These are phyloP conservation scores for Stenoptilia bipunctidactyla DNA, from an alignment of 2,888 invertebrate species.

Conservation along the genomic window DNA sequence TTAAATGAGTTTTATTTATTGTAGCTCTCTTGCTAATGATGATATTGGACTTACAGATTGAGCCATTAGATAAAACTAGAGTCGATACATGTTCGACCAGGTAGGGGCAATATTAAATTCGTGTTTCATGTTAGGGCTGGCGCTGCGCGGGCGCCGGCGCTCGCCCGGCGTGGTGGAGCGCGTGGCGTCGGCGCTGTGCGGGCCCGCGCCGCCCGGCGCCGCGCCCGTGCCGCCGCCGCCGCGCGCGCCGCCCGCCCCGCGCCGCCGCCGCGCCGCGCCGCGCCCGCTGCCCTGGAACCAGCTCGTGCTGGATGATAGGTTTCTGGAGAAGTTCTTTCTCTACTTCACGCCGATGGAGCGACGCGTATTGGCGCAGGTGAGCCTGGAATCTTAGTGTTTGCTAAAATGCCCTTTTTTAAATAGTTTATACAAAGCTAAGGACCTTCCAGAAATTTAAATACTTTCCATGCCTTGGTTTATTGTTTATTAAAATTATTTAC, in stretches of 20 bases:
- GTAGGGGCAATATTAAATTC: background rate
- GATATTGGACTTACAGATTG: too few relatives aligned
- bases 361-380: slow-evolving; percentile 78
- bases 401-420: too few relatives aligned
- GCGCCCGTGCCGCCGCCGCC: slow-evolving; percentile 9
- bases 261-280: slow-evolving; percentile 63
- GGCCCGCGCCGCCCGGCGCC: slow-evolving; percentile 53
- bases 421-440: too few relatives aligned
- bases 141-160: slow-evolving; percentile 75
- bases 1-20: too few relatives aligned
- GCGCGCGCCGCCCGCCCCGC: slow-evolving; percentile 33
- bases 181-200: slow-evolving; percentile 89
- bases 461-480: too few relatives aligned
- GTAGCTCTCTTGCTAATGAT: too few relatives aligned
- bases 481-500: too few relatives aligned
- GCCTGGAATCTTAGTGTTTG: too few relatives aligned
- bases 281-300: slow-evolving; percentile 78
- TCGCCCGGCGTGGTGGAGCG: slow-evolving; percentile 84
- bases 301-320: slow-evolving; percentile 86
- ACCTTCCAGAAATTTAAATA: too few relatives aligned
- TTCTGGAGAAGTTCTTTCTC: slow-evolving; percentile 86
- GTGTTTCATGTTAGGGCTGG: slow-evolving; percentile 55
- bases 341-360: slow-evolving; percentile 86
- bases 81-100: too few relatives aligned
- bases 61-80: too few relatives aligned